phyloP scores from a whole-genome alignment of 2,113 vertebrate species.

The Miniopterus natalensis region DNA sequence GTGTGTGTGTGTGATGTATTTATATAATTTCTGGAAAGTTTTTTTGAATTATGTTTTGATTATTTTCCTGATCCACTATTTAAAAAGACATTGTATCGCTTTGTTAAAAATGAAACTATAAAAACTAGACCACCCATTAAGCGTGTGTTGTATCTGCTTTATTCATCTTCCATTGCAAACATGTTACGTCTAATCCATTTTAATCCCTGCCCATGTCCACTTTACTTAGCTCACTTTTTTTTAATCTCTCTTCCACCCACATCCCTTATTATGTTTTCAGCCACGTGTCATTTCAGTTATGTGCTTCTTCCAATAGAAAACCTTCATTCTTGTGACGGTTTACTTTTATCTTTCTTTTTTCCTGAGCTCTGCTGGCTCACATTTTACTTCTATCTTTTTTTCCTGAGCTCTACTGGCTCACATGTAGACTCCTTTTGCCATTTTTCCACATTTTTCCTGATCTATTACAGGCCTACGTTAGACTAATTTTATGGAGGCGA shows the following conservation, averaged over 20 bases:
- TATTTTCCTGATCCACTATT: background rate
- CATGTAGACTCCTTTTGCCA: background rate
- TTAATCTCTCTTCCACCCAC: background rate
- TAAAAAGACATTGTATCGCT: background rate
- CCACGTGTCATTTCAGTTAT: background rate
- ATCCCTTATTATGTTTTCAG: background rate
- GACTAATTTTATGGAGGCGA: background rate
- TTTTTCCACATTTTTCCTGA: background rate
- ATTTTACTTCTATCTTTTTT: background rate
- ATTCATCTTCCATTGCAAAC: background rate
- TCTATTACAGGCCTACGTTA: background rate
- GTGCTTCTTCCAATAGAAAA: background rate
- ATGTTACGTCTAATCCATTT: background rate
- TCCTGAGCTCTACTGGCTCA: background rate
- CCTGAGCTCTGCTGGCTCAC: background rate
- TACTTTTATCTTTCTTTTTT: background rate
- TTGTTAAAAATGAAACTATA: background rate
- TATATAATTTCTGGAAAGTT: constrained; percentile 12
- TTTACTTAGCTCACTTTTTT: constrained; percentile 2
- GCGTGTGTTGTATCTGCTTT: background rate
- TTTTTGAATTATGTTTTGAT: background rate
- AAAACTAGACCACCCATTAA: background rate
- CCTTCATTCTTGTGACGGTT: background rate
- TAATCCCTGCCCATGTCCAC: background rate
- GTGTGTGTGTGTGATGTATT: background rate